Percentiles rank a stretch among this genome's conserved stretches.
phyloP scores from a whole-genome alignment of 2,888 invertebrate genomes.

The Scelioninae gen. 1 region DNA sequence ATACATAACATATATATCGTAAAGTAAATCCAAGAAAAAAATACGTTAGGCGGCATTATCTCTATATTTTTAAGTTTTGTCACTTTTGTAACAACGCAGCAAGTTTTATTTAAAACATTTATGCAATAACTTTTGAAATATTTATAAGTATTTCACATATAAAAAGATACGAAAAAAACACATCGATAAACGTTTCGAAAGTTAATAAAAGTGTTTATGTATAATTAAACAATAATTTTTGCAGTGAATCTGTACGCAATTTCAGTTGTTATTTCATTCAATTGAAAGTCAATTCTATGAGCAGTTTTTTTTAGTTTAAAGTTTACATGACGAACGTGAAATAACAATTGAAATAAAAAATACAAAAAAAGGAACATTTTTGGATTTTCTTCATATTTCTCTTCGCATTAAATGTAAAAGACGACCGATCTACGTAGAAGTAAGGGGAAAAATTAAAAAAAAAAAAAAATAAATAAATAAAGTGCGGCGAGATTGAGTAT shows the following conservation, averaged over 20 bases:
- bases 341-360: conserved; percentile 44
- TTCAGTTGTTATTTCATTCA: conserved; percentile 44
- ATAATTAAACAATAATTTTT: too few species aligned
- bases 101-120: too few species aligned
- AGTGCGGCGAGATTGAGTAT: conserved; percentile 13
- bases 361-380: conserved; percentile 9
- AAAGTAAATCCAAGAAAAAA: conserved; percentile 7
- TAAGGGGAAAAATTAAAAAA: background rate
- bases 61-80: conserved; percentile 37
- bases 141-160: too few species aligned
- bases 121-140: too few species aligned
- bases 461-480: background rate
- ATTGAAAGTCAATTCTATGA: conserved; percentile 34
- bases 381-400: conserved; percentile 48
- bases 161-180: too few species aligned
- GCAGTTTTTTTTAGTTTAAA: background rate
- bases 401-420: conserved; percentile 20
- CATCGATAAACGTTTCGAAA: too few species aligned
- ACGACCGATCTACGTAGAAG: background rate
- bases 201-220: too few species aligned
- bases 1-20: conserved; percentile 15
- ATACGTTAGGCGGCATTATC: conserved; percentile 19
- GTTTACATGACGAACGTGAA: conserved; percentile 16
- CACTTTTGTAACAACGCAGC: conserved; percentile 43
- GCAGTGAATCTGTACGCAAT: conserved; percentile 17